phyloP scores from a whole-genome alignment of 2,797 vertebrate species.

The Rhinoraja longicauda region DNA sequence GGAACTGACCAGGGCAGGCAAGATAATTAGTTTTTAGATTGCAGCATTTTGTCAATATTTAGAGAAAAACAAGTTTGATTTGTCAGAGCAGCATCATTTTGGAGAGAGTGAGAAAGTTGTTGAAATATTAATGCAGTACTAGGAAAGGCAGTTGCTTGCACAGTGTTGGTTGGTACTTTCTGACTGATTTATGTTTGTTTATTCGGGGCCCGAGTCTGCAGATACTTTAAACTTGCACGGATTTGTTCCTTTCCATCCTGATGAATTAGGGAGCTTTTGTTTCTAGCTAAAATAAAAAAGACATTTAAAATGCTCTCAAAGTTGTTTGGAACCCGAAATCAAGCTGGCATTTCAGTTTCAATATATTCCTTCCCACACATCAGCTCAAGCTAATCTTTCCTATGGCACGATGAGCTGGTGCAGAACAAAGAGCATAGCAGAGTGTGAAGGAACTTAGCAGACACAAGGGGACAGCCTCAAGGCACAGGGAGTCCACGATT shows the following conservation, averaged over 20 bases:
- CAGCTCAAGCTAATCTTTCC: neutral
- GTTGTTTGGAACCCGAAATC: neutral
- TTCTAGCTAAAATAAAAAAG: neutral
- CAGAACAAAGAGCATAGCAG: neutral
- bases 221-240: neutral
- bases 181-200: neutral
- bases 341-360: neutral
- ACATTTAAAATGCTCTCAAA: neutral
- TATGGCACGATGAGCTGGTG: neutral
- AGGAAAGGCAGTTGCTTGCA: neutral
- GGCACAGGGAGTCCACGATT: neutral
- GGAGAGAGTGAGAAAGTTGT: neutral
- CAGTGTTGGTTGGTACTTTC: neutral
- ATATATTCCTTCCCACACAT: neutral
- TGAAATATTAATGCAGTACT: neutral
- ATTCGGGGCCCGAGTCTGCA: neutral
- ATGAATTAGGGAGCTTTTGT: neutral
- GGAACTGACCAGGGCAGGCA: neutral
- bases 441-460: neutral
- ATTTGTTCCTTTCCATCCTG: too few relatives aligned
- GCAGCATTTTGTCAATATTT: neutral
- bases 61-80: neutral
- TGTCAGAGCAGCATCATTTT: neutral
- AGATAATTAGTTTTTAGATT: neutral
- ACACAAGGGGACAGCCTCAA: too few relatives aligned